Percentiles rank a stretch among this genome's conserved stretches.
Evolutionary conservation across 2,888 invertebrate genomes (phyloP).

Genomic region (Diadegma fenestrale): DNA sequence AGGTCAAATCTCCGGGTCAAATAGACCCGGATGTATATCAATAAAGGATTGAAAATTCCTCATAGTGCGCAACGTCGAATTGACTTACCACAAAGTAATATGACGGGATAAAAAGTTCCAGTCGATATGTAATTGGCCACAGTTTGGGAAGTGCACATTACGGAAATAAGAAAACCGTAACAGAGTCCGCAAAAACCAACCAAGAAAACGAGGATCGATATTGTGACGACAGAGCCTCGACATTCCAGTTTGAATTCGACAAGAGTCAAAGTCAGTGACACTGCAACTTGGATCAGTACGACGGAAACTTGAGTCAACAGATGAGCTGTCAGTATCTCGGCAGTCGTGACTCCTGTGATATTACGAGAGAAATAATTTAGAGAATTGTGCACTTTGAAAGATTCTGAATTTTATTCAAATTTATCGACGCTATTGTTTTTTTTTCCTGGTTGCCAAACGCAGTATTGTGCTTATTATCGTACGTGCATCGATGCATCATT

Average conservation of each 20-base stretch:
- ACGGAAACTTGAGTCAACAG: constrained; percentile 91
- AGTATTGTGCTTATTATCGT: constrained; percentile 6
- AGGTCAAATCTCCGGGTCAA: not conserved
- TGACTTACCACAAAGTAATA: constrained; percentile 92
- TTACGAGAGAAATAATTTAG: constrained; percentile 46
- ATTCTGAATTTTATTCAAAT: not conserved
- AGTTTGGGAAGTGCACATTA: constrained; percentile 91
- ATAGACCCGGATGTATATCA: not conserved
- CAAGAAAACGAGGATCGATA: constrained; percentile 89
- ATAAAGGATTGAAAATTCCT: not conserved
- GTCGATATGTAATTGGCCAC: constrained; percentile 94
- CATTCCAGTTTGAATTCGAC: constrained; percentile 87
- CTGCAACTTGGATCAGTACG: constrained; percentile 89
- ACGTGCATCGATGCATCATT: constrained; percentile 1
- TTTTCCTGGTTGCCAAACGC: not conserved
- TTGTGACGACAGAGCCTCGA: constrained; percentile 87
- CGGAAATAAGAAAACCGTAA: constrained; percentile 93
- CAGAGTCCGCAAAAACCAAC: constrained; percentile 94
- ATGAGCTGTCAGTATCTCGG: constrained; percentile 93
- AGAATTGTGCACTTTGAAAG: constrained; percentile 3
- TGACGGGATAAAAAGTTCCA: constrained; percentile 96
- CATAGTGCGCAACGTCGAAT: not conserved
- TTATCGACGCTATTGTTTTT: not conserved
- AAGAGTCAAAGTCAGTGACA: constrained; percentile 88
- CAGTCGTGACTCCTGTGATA: constrained; percentile 89